These are phyloP conservation scores for Prietella phreatophila DNA, from an alignment of 2,113 vertebrate species.

Conservation along the genomic window DNA sequence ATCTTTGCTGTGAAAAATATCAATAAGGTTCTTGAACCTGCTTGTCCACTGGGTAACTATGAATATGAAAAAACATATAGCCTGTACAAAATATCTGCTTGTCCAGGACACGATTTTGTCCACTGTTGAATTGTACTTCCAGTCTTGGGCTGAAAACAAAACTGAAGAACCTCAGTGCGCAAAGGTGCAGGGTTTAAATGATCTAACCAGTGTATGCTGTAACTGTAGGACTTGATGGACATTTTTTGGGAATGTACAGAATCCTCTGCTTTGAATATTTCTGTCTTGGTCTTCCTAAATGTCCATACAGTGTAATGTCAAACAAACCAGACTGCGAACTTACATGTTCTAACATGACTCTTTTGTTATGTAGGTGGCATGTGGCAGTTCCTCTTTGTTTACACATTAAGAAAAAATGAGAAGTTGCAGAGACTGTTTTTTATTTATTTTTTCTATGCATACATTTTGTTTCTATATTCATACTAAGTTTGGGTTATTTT, in stretches of 20 bases:
- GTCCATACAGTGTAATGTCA: not conserved
- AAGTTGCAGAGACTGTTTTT: constrained; percentile 12
- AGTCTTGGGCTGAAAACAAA: not conserved
- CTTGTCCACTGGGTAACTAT: not conserved
- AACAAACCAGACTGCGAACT: not conserved
- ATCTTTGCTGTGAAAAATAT: too few species aligned
- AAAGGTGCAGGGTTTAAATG: not conserved
- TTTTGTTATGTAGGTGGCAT: constrained; percentile 11
- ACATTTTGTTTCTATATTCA: not conserved
- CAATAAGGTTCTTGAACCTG: not conserved
- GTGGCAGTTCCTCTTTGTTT: constrained; percentile 28
- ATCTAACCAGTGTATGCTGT: not conserved
- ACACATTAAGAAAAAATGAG: constrained; percentile 7
- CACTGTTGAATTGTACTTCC: not conserved
- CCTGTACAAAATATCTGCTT: not conserved
- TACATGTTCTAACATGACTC: constrained; percentile 5
- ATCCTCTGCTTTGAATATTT: not conserved
- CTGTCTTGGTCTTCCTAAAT: not conserved
- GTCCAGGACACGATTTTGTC: not conserved
- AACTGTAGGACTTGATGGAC: not conserved
- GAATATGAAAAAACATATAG: too few species aligned
- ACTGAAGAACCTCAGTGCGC: not conserved
- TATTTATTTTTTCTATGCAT: not conserved
- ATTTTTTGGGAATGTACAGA: too few species aligned
- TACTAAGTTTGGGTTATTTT: not conserved